Percentiles rank a stretch among this genome's conserved stretches.
phyloP scores from a whole-genome alignment of 2,113 vertebrate genomes.

The Etheostoma spectabile region DNA sequence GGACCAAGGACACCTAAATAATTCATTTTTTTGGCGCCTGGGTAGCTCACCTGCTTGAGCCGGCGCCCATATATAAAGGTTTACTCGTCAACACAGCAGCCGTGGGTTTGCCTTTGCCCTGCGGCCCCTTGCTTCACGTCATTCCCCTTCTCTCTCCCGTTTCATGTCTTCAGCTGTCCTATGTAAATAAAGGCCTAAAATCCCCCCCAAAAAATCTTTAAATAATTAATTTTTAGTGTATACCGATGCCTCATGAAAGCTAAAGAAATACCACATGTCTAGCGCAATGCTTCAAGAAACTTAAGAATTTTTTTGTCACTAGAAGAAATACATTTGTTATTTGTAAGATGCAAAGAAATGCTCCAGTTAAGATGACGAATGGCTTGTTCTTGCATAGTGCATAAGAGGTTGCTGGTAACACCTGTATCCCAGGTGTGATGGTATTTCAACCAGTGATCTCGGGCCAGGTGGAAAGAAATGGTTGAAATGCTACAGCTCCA shows the following conservation, averaged over 20 bases:
- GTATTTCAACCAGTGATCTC: slow-evolving; percentile 11
- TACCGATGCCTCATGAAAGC: neutral
- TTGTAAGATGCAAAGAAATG: neutral
- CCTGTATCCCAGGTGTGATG: slow-evolving; percentile 30
- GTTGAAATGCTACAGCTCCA: slow-evolving; percentile 10
- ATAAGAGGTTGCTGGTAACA: neutral
- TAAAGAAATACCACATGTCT: neutral
- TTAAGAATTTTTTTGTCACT: neutral
- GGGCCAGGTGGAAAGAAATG: slow-evolving; percentile 1
- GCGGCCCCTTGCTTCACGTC: too few species aligned
- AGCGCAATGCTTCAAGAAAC: neutral
- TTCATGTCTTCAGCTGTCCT: too few species aligned
- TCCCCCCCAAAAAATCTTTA: neutral
- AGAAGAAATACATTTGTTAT: neutral
- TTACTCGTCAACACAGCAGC: too few species aligned
- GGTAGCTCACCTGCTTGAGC: too few species aligned
- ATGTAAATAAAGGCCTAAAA: too few species aligned
- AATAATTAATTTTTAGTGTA: neutral
- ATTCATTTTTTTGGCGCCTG: neutral
- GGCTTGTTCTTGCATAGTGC: neutral
- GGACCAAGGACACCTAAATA: neutral
- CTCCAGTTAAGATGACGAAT: neutral
- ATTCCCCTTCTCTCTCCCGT: too few species aligned
- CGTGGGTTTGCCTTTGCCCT: too few species aligned
- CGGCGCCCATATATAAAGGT: too few species aligned